Percentiles rank a stretch among this genome's conserved stretches.
Evolutionary conservation across 2,113 vertebrate genomes (phyloP).

Genomic region (Argyrosomus japonicus): DNA sequence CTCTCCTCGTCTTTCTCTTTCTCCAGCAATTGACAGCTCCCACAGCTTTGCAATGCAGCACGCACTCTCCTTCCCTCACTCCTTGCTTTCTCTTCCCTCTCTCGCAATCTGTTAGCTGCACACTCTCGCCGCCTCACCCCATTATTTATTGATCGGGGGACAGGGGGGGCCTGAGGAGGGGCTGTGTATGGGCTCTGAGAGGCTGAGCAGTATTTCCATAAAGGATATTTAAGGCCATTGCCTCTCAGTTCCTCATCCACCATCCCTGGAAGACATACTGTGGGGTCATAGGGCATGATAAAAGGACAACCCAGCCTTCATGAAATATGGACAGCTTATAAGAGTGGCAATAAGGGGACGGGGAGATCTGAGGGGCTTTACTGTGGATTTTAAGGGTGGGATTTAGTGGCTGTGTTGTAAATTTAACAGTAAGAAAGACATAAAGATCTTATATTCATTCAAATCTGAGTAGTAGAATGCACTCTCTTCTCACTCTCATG

Average conservation of each 20-base stretch:
- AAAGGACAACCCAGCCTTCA: slow-evolving; percentile 61
- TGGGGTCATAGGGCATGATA: slow-evolving; percentile 64
- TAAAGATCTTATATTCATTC: slow-evolving; percentile 33
- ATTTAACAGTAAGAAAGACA: slow-evolving; percentile 44
- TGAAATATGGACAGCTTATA: slow-evolving; percentile 76
- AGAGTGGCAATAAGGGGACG: slow-evolving; percentile 39
- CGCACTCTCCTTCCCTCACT: slow-evolving; percentile 36
- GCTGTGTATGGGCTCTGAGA: slow-evolving; percentile 32
- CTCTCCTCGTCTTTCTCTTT: slow-evolving; percentile 28
- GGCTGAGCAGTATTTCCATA: slow-evolving; percentile 77
- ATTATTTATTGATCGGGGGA: slow-evolving; percentile 84
- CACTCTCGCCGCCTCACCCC: slow-evolving; percentile 61
- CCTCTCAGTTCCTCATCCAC: slow-evolving; percentile 51
- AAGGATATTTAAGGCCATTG: slow-evolving; percentile 79
- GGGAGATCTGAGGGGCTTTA: slow-evolving; percentile 34
- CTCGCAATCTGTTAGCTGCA: slow-evolving; percentile 79
- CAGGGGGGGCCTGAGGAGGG: slow-evolving; percentile 29
- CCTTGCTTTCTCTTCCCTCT: slow-evolving; percentile 31
- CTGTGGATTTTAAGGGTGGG: slow-evolving; percentile 20
- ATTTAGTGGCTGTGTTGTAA: slow-evolving; percentile 40
- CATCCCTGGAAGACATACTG: slow-evolving; percentile 59
- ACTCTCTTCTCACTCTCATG: slow-evolving; percentile 10
- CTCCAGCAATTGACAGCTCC: slow-evolving; percentile 64
- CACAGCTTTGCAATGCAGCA: slow-evolving; percentile 66
- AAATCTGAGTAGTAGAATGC: slow-evolving; percentile 25